phyloP scores from a whole-genome alignment of 1,140 invertebrate species.

The Drosophila navojoa region DNA sequence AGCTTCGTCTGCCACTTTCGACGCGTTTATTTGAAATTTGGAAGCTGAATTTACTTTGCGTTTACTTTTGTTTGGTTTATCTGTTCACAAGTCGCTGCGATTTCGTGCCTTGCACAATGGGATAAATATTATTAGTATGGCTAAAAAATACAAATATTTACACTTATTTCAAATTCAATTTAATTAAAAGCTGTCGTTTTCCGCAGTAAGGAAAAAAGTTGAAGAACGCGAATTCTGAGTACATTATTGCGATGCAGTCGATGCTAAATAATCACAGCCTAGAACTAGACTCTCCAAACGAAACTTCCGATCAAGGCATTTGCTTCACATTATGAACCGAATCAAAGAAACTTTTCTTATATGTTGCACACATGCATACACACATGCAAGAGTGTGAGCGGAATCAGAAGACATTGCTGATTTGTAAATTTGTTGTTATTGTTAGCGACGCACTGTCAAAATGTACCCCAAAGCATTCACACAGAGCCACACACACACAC shows the following conservation, averaged over 20 bases:
- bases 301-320: too few relatives aligned
- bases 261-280: too few relatives aligned
- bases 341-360: too few relatives aligned
- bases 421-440: constrained; percentile 35
- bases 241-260: too few relatives aligned
- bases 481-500: constrained; percentile 7
- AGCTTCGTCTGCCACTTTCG: constrained; percentile 40
- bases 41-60: constrained; percentile 47
- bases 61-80: constrained; percentile 50
- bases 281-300: too few relatives aligned
- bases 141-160: not conserved
- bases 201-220: too few relatives aligned
- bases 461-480: constrained; percentile 22
- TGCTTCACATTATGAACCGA: too few relatives aligned
- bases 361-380: not conserved
- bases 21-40: constrained; percentile 58
- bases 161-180: too few relatives aligned
- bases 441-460: constrained; percentile 55
- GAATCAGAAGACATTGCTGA: constrained; percentile 22
- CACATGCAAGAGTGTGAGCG: not conserved
- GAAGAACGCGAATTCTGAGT: too few relatives aligned
- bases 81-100: constrained; percentile 54
- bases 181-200: not conserved
- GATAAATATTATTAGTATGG: constrained; percentile 16
- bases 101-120: constrained; percentile 47